Conservation (phyloP, 2,888 invertebrate species). For the Rhodophaea formosa region DNA sequence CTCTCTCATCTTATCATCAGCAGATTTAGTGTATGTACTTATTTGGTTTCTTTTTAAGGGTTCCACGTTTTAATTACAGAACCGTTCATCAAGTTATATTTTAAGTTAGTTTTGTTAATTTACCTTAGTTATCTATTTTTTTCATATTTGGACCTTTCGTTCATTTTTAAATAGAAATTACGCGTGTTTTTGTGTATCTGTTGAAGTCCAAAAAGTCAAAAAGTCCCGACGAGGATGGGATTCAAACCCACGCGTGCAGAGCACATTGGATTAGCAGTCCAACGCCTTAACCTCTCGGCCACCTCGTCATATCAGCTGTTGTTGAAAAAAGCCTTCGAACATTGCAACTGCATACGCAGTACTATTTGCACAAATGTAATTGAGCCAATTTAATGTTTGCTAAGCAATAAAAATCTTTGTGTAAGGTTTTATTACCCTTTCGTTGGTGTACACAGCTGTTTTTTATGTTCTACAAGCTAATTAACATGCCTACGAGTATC, state of each 20-base stretch:
- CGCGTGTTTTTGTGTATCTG: no score
- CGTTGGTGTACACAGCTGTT: slow-evolving; percentile 30
- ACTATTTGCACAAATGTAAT: slow-evolving; percentile 4
- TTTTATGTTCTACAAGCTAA: neutral
- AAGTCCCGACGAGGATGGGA: slow-evolving; percentile 86
- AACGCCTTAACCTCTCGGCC: slow-evolving; percentile 83
- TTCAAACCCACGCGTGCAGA: slow-evolving; percentile 92
- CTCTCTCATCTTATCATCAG: no score
- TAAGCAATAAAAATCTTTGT: slow-evolving; percentile 1
- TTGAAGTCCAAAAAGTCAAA: neutral
- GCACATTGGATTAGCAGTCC: slow-evolving; percentile 92
- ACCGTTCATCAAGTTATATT: no score
- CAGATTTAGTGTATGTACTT: no score
- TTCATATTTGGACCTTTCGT: no score
- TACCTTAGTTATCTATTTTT: no score
- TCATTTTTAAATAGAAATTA: no score
- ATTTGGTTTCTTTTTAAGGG: no score
- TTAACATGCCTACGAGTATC: neutral
- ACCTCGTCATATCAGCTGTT: slow-evolving; percentile 62
- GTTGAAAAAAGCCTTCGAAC: neutral
- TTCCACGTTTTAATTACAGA: no score
- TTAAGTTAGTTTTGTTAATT: no score
- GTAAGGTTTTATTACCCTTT: neutral
- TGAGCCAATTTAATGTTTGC: slow-evolving; percentile 1
- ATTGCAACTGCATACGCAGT: neutral